Evolutionary conservation across 1,140 invertebrate genomes (phyloP).

Genomic region (Anadara kagoshimensis): DNA sequence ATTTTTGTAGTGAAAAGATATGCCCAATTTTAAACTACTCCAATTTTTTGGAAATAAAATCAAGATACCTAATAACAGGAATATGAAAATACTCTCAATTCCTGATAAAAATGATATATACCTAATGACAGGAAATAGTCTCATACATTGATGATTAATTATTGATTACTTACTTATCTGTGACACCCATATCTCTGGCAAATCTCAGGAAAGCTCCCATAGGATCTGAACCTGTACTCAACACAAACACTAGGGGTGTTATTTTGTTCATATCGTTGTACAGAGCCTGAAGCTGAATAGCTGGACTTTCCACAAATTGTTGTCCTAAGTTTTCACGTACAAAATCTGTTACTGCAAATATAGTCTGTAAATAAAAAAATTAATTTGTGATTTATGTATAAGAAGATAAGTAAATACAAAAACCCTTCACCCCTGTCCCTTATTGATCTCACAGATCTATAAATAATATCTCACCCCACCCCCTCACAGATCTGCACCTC

Average conservation of each 20-base stretch:
- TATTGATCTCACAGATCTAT: too few relatives aligned
- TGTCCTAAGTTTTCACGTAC: slow-evolving; percentile 84
- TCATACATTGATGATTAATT: background rate
- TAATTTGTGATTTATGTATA: too few relatives aligned
- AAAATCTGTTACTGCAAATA: slow-evolving; percentile 86
- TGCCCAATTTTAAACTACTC: too few relatives aligned
- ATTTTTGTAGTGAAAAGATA: too few relatives aligned
- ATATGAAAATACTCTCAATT: too few relatives aligned
- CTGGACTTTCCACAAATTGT: slow-evolving; percentile 85
- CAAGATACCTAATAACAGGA: background rate
- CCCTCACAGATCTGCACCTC: too few relatives aligned
- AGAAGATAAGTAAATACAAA: too few relatives aligned
- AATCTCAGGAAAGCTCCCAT: slow-evolving; percentile 83
- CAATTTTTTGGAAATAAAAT: background rate
- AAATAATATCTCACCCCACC: too few relatives aligned
- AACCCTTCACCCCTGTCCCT: too few relatives aligned
- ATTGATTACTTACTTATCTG: slow-evolving; percentile 62
- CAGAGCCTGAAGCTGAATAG: slow-evolving; percentile 81
- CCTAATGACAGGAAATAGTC: too few relatives aligned
- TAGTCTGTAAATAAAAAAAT: slow-evolving; percentile 73
- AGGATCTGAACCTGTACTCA: slow-evolving; percentile 74
- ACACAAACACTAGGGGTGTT: slow-evolving; percentile 73
- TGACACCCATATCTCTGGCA: slow-evolving; percentile 76
- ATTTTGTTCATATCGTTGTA: slow-evolving; percentile 76
- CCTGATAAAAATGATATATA: too few relatives aligned